phyloP scores from a whole-genome alignment of 2,797 vertebrate genomes.

The Arctocebus calabarensis region DNA sequence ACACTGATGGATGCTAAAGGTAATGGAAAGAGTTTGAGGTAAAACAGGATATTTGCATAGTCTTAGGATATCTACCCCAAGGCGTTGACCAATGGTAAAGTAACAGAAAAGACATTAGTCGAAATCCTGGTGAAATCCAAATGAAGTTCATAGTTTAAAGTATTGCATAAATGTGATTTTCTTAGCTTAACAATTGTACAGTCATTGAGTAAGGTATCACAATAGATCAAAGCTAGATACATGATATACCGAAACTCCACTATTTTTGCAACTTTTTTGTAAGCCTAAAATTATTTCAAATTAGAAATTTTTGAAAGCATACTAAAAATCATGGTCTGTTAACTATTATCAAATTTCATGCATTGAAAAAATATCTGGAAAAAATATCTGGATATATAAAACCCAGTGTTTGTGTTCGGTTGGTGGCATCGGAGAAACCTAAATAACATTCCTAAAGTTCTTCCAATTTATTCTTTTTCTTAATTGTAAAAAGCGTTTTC shows the following conservation, averaged over 20 bases:
- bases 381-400: not conserved
- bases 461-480: slow-evolving; percentile 33
- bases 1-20: not conserved
- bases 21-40: not conserved
- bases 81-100: not conserved
- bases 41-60: not conserved
- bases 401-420: not conserved
- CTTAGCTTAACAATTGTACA: not conserved
- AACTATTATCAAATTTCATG: not conserved
- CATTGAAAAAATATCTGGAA: slow-evolving; percentile 15
- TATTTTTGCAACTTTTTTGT: not conserved
- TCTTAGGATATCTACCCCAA: not conserved
- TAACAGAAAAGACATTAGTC: not conserved
- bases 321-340: not conserved
- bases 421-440: not conserved
- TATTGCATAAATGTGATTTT: not conserved
- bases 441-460: not conserved
- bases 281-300: slow-evolving; percentile 9
- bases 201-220: not conserved
- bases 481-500: slow-evolving; percentile 18
- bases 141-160: not conserved
- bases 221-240: not conserved
- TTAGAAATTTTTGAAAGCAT: slow-evolving; percentile 12
- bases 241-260: not conserved
- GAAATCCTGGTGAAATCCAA: not conserved